Conservation (phyloP, 2,888 invertebrate species). For the Tenthredo distinguenda region DNA sequence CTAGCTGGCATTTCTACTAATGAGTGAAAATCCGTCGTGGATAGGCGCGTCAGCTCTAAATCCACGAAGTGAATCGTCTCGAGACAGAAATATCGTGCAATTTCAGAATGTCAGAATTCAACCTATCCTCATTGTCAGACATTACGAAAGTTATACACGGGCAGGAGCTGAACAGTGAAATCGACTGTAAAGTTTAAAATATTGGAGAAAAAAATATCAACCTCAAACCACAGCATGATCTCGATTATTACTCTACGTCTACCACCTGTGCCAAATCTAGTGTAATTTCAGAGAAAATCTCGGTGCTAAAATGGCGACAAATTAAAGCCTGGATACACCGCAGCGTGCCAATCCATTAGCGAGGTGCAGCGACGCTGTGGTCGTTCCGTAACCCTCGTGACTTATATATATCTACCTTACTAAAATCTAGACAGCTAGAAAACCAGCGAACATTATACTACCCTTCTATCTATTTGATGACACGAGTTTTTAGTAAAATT, state of each 20-base stretch:
- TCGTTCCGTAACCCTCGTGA: background rate
- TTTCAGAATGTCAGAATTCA: constrained; percentile 20
- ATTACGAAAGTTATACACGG: background rate
- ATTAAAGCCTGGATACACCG: constrained; percentile 16
- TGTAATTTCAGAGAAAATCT: background rate
- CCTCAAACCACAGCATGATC: background rate
- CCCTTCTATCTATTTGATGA: background rate
- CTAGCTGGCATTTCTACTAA: constrained; percentile 29
- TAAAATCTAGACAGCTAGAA: background rate
- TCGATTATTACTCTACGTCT: constrained; percentile 3
- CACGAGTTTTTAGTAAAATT: background rate
- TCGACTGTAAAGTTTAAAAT: background rate
- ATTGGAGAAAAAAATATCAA: background rate
- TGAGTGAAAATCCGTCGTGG: constrained; percentile 1
- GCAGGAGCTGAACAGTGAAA: background rate
- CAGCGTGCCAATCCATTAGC: constrained; percentile 21
- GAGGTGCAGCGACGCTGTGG: background rate
- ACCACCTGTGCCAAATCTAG: constrained; percentile 3
- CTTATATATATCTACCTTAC: background rate
- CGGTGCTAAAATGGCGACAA: constrained; percentile 10
- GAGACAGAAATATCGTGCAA: constrained; percentile 12
- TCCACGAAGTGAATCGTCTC: constrained; percentile 1
- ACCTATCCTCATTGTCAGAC: constrained; percentile 4
- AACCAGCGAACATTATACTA: background rate
- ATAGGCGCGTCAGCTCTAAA: constrained; percentile 14